Conservation (phyloP, 2,888 invertebrate species). For the Lithophane ornitopus region DNA sequence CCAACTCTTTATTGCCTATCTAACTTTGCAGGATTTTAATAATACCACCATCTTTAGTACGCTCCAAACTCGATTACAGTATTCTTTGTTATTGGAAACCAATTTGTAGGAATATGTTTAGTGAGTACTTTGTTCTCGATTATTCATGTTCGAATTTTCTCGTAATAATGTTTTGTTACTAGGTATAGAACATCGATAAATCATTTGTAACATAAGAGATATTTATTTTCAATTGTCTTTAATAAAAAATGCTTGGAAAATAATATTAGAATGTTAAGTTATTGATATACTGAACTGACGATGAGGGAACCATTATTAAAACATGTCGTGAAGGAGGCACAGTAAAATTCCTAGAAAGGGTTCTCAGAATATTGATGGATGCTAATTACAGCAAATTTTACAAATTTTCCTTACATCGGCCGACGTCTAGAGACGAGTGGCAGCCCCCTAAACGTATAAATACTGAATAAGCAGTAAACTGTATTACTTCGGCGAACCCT, state of each 20-base stretch:
- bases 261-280: background rate
- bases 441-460: conserved; percentile 88
- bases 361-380: conserved; percentile 64
- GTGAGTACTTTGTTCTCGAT: conserved; percentile 25
- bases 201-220: background rate
- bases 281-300: background rate
- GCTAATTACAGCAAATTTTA: conserved; percentile 83
- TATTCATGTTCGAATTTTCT: conserved; percentile 34
- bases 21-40: conserved; percentile 88
- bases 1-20: conserved; percentile 88
- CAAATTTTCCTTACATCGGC: conserved; percentile 85
- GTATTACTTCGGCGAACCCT: conserved; percentile 90
- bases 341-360: conserved; percentile 41
- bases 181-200: background rate
- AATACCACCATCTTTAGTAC: conserved; percentile 73
- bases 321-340: conserved; percentile 43
- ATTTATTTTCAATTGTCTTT: background rate
- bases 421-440: conserved; percentile 83
- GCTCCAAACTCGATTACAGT: conserved; percentile 66
- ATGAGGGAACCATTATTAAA: conserved; percentile 32
- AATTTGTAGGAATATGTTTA: conserved; percentile 67
- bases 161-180: background rate
- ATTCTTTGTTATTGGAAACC: conserved; percentile 65
- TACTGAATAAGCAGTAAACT: conserved; percentile 91
- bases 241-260: background rate